These are phyloP conservation scores for Notoglanidium macrostoma DNA, from an alignment of 2,797 vertebrate species.

Conservation along the genomic window DNA sequence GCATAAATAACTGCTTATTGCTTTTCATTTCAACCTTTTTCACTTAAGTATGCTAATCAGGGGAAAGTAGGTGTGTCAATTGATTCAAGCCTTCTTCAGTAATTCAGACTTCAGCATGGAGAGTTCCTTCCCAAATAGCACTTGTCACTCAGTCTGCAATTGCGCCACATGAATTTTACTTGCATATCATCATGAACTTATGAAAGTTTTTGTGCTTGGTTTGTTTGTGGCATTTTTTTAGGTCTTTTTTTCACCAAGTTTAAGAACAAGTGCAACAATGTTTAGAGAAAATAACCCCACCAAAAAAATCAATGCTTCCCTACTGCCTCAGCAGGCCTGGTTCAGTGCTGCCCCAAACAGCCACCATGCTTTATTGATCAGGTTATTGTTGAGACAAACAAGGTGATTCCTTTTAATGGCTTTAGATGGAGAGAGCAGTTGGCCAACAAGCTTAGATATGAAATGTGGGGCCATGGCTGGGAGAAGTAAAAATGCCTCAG, in stretches of 20 bases:
- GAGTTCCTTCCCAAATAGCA: constrained; percentile 27
- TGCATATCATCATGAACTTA: neutral
- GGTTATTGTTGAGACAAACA: constrained; percentile 47
- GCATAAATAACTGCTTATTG: constrained; percentile 26
- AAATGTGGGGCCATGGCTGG: constrained; percentile 41
- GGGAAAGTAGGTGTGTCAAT: neutral
- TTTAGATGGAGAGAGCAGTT: constrained; percentile 37
- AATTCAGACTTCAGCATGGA: constrained; percentile 20
- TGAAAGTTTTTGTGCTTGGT: neutral
- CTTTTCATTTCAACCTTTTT: constrained; percentile 30
- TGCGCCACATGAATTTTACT: neutral
- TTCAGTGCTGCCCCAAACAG: constrained; percentile 34
- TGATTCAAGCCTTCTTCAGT: constrained; percentile 14
- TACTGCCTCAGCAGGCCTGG: constrained; percentile 35
- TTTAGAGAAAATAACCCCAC: constrained; percentile 36
- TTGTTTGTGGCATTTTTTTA: constrained; percentile 9
- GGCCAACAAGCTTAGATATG: constrained; percentile 42
- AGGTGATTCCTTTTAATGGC: constrained; percentile 46
- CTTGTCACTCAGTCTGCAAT: constrained; percentile 28
- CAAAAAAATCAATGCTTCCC: constrained; percentile 48
- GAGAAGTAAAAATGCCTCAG: constrained; percentile 41
- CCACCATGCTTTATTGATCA: constrained; percentile 48
- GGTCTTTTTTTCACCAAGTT: constrained; percentile 24
- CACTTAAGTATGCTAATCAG: constrained; percentile 10
- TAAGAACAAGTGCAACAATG: constrained; percentile 46